Base-by-base conservation (phyloP, 2,113 vertebrate genomes). In the Phaetusa simplex region DNA sequence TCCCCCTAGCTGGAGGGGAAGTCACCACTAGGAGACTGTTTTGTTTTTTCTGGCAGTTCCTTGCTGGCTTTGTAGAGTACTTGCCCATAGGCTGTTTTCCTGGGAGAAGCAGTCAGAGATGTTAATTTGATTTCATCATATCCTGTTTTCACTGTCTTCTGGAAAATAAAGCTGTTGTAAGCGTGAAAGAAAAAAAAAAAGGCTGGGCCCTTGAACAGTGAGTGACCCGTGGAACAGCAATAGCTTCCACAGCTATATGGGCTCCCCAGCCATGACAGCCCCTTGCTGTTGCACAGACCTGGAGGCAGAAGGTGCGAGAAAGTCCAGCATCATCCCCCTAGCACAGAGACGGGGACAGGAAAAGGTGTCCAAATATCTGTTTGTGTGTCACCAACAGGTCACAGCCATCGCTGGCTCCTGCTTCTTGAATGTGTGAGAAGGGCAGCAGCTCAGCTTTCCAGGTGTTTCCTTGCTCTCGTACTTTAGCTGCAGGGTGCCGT, bases 41-140 rank as follows among this genome's bases (percentile, higher is more conserved):
- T 55, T 95, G 92, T 93, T 96, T 96, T 93, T 96, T 47, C 78
- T 94, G 94, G 96, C 91, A 62, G 71, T 59, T 91, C 38, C 21
- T 85, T 85, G 36, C 38, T 50, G 50, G 62, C 53, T 91, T 89
- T 90, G 38, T 22, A 91, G 38, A 14, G 56, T 87, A 38, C 58
- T 79, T 97, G 81, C 66, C 94, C 87, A 81, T 47, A 70, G 76
- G 84, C 87, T 95, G 38, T 94, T 95, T 93, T 90, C 93, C 74
- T 91, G 78, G 82, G 78, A 95, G 89, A 87, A 87, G 66, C 21
- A 81, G 43, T 93, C 50, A 91, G 71, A 95, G 55, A 91, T 5
- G 55, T 86, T 95, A 2, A 2, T 50, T 83, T 59, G 45, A 88
- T 91, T 82, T 89, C 78, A 73, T 65, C 70, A 77, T 22, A 91